Base-by-base conservation (phyloP, 2,888 invertebrate species). In the Microctonus brassicae region DNA sequence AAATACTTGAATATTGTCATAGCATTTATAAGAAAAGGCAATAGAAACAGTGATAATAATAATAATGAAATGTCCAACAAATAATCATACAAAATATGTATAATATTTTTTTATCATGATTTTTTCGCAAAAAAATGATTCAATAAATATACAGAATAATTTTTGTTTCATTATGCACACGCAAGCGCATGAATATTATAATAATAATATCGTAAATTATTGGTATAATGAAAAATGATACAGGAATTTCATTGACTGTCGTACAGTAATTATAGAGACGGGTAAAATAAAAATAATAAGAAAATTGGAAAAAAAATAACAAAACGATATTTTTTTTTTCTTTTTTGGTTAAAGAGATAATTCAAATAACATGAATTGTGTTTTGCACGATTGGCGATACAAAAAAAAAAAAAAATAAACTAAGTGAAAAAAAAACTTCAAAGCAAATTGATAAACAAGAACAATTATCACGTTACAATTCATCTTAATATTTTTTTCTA, bases 1-100 rank as follows among this genome's bases (percentile, higher is more conserved):
- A 75, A 80, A 80, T 80, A 60, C 81, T 80, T 78, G 79, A 79
- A 20, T 79, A 79, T 75, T 66, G 57, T 58, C 42, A 58, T 47
- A 69, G 22, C 47, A 58, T 74, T n/a, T n/a, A n/a, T 74, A 69
- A 72, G 9, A 6, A n/a, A 13, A 39, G 13, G n/a, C 13, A 39
- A 47, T 7, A 47, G 6, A 10, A 5, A 17, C 5, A 47, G n/a
- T 1, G 17, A 2, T 20, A 17, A 47, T 47, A n/a, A 17, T 36
- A 36, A 20, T 17, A 47, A 47, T 20, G 17, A n/a, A 74, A 75
- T 53, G 55, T 61, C 72, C 70, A 73, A 75, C 66, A 66, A 75
- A 70, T 73, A 70, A 69, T 55, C 53, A 65, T 26, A 57, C 57
- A 66, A 55, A 55, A 66, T 66, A 36, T 55, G 36, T 34, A 57